Percentiles rank a stretch among this genome's conserved stretches.
Evolutionary conservation across 2,113 vertebrate species (phyloP).

Genomic region (Daphoenositta chrysoptera): DNA sequence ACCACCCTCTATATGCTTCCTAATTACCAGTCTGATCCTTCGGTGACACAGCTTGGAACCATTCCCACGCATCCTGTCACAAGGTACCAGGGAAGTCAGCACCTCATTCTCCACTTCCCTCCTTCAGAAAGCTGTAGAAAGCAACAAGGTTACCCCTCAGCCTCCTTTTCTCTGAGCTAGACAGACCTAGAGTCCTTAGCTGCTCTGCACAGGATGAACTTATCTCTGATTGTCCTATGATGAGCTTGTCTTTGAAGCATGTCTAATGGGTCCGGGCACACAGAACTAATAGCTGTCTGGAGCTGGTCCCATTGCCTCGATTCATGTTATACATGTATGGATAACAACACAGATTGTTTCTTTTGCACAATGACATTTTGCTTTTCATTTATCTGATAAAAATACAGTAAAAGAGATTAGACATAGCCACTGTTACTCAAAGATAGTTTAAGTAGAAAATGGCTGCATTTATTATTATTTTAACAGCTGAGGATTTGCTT

Average conservation of each 20-base stretch:
- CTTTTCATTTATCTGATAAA: neutral
- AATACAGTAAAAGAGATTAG: neutral
- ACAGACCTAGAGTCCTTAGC: neutral
- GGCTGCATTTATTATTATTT: neutral
- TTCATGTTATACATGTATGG: neutral
- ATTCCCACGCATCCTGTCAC: neutral
- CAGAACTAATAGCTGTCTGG: neutral
- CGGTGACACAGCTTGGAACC: neutral
- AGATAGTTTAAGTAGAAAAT: neutral
- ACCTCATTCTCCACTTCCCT: neutral
- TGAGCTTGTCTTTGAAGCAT: neutral
- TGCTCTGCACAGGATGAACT: neutral
- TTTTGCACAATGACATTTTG: neutral
- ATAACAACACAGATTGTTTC: neutral
- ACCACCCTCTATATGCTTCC: neutral
- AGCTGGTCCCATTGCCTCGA: neutral
- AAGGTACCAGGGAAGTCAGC: neutral
- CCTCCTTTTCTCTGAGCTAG: neutral
- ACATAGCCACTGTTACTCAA: neutral
- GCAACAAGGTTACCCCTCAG: neutral
- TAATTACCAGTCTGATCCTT: neutral
- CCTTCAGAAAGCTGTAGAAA: neutral
- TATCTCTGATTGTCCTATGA: neutral
- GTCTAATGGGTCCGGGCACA: neutral
- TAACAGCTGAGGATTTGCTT: neutral